Percentiles rank a stretch among this genome's conserved stretches.
Evolutionary conservation across 2,113 vertebrate genomes (phyloP).

Genomic region (Cygnus atratus): DNA sequence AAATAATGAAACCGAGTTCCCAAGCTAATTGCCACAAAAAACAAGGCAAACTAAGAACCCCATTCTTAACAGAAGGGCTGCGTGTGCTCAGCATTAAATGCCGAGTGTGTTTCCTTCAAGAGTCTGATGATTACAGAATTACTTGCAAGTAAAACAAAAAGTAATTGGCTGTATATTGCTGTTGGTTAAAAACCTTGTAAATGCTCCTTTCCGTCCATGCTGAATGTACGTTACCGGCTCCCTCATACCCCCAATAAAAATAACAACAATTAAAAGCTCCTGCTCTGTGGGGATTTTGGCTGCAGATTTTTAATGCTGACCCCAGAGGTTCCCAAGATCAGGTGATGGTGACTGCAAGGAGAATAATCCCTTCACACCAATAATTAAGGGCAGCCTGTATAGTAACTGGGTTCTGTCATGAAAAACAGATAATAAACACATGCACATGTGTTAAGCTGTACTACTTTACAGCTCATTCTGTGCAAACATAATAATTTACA

Average conservation of each 20-base stretch:
- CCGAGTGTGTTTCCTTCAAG: conserved; percentile 15
- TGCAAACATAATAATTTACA: conserved; percentile 79
- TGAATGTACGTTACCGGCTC: conserved; percentile 30
- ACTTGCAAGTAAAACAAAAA: conserved; percentile 56
- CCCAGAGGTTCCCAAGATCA: conserved; percentile 67
- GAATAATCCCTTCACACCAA: conserved; percentile 79
- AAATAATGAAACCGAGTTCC: conserved; percentile 5
- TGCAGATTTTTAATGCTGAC: conserved; percentile 62
- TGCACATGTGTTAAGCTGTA: conserved; percentile 81
- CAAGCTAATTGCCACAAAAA: not conserved
- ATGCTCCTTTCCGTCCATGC: conserved; percentile 41
- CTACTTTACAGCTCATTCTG: conserved; percentile 83
- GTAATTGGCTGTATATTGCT: conserved; percentile 63
- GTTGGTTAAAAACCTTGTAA: conserved; percentile 61
- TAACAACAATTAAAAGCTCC: conserved; percentile 57
- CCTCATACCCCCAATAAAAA: conserved; percentile 34
- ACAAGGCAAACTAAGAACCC: conserved; percentile 3
- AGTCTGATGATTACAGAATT: conserved; percentile 31
- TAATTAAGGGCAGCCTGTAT: conserved; percentile 79
- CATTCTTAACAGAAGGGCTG: not conserved
- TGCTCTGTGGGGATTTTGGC: conserved; percentile 33
- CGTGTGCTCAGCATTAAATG: not conserved
- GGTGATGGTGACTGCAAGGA: conserved; percentile 69
- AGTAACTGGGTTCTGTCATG: conserved; percentile 76
- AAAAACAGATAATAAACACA: conserved; percentile 85